Percentiles rank a stretch among this genome's conserved stretches.
These are phyloP conservation scores for Choloepus hoffmanni DNA, from an alignment of 2,113 vertebrate species.

Conservation along the genomic window DNA sequence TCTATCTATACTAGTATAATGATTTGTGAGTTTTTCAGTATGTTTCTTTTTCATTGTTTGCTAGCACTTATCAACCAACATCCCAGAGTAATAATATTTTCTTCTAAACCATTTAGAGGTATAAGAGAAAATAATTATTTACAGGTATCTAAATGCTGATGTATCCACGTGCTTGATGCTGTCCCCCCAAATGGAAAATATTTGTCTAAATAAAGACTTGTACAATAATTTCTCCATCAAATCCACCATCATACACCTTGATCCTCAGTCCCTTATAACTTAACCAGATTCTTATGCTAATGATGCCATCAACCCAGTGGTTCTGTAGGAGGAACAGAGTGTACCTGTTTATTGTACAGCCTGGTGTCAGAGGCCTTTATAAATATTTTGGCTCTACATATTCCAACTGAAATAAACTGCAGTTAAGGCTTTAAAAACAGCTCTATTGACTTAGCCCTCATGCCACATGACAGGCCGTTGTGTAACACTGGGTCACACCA, in stretches of 20 bases:
- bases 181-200: neutral
- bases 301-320: slow-evolving; percentile 10
- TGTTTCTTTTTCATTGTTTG: slow-evolving; percentile 29
- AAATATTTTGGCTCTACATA: slow-evolving; percentile 75
- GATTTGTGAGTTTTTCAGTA: slow-evolving; percentile 38
- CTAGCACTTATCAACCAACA: neutral
- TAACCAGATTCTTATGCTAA: neutral
- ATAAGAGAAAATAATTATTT: slow-evolving; percentile 33
- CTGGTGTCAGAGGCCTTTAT: slow-evolving; percentile 66
- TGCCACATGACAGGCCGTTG: slow-evolving; percentile 61
- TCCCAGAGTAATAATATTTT: slow-evolving; percentile 17
- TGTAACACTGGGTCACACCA: slow-evolving; percentile 13
- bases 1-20: neutral
- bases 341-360: slow-evolving; percentile 51
- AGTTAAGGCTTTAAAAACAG: slow-evolving; percentile 60
- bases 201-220: slow-evolving; percentile 14
- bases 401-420: slow-evolving; percentile 49
- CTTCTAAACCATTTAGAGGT: neutral
- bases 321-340: slow-evolving; percentile 59
- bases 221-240: neutral
- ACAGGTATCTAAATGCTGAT: neutral
- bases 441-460: slow-evolving; percentile 72
- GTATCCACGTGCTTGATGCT: neutral
- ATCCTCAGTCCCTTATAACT: neutral
- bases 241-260: neutral